Base-by-base conservation (phyloP, 2,888 invertebrate genomes). In the Polyommatus icarus region DNA sequence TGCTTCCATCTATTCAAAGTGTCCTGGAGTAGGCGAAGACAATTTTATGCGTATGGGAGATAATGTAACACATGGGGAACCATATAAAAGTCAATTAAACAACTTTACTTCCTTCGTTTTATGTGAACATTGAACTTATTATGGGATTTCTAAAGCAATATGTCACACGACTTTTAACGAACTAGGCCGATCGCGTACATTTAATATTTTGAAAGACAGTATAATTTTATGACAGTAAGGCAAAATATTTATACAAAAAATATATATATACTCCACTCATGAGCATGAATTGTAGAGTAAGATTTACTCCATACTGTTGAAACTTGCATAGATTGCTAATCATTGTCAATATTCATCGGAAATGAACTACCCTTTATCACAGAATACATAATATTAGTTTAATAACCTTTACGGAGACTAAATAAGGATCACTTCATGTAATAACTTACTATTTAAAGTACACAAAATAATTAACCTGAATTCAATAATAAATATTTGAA, bases 1-100 rank as follows among this genome's bases (percentile, higher is more conserved):
- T 87, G 89, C 86, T 84, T 86, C 84, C 83, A 91, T 92, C 87
- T 93, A 91, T 92, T 88, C 90, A 87, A 90, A 91, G 91, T 91
- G 91, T 91, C 89, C 85, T 85, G 87, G 89, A 91, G 91, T 90
- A 89, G 91, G 76, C 78, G 77, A 71, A 78, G 79, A 78, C 80
- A 54, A 29, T 75, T 75, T 75, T 75, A 75, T 75, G 29, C 40
- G 24, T 20, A 50, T 75, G 75, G 15, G 46, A 46, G 50, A 77
- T 77, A 72, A 77, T 73, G 59, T 59, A n/a, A 73, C 40, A 46
- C 67, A 76, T 75, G 75, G 75, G 75, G 54, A 75, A 54, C 46
- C 12, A 54, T 75, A 75, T 75, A 75, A 75, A 46, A 29, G 75
- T 75, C 75, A 75, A 75, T 75, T 75, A 75, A 75, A 75, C 46